Percentiles rank a stretch among this genome's conserved stretches.
phyloP scores from a whole-genome alignment of 2,888 invertebrate species.

The Leptinotarsa juncta region DNA sequence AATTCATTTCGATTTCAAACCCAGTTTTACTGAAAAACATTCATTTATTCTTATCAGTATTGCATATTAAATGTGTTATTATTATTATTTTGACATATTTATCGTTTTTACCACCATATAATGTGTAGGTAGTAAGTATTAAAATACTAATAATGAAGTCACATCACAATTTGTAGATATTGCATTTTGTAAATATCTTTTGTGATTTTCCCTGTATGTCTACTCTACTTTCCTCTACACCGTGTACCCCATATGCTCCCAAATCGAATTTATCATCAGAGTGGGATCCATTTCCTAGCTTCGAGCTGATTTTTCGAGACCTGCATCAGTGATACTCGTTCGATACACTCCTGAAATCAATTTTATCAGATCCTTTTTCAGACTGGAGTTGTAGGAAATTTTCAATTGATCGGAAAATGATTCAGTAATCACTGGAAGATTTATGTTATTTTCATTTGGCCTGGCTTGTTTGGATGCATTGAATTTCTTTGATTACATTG shows the following conservation, averaged over 20 bases:
- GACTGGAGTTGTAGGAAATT: constrained; percentile 17
- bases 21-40: no score
- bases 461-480: not conserved
- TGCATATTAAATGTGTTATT: no score
- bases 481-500: not conserved
- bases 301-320: constrained; percentile 54
- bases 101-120: no score
- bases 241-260: constrained; percentile 43
- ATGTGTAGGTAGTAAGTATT: no score
- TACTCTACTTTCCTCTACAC: not conserved
- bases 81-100: no score
- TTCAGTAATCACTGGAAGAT: constrained; percentile 16
- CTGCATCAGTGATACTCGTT: constrained; percentile 53
- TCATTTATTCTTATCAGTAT: no score
- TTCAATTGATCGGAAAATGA: constrained; percentile 23
- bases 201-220: constrained; percentile 1
- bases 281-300: constrained; percentile 56
- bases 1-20: no score
- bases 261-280: constrained; percentile 58
- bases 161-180: no score
- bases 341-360: constrained; percentile 49
- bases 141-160: no score
- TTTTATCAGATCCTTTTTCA: constrained; percentile 45
- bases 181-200: not conserved
- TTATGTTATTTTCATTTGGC: not conserved